Base-by-base conservation (phyloP, 2,888 invertebrate genomes). In the Atrina japonica region DNA sequence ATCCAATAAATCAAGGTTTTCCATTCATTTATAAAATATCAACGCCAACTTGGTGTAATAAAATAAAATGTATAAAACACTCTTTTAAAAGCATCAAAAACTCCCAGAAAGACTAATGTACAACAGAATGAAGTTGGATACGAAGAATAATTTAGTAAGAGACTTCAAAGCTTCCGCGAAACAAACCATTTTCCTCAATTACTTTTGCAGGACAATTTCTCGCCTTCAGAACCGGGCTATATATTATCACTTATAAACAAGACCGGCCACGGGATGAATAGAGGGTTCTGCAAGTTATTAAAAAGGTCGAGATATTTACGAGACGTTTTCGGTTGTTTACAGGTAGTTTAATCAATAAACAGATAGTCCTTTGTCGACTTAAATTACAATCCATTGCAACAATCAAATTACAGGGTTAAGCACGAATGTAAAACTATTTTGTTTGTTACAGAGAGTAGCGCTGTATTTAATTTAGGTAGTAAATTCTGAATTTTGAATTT, bases 171-270 rank as follows among this genome's bases (percentile, higher is more conserved):
- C 52, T 50, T 53, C 52, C 21, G 63, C 35, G 52, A 64, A 50
- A 50, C 35, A 49, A 64, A 41, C 53, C 50, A 64, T 64, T 64
- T 64, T 52, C 52, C 35, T 40, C 50, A 64, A 64, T 64, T 64
- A 64, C 63, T 41, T 64, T 64, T 52, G 41, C 41, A 64, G 52
- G 52, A 64, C 63, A 64, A 64, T 64, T 64, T 64, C 52, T 49
- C 52, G 63, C 52, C 52, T 61, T 50, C 52, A 40, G 41, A 35
- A 41, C 35, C 40, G 52, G 30, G 52, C 35, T 40, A 41, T 64
- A 64, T 64, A 52, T 64, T 64, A 64, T 64, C 63, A 64, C 63
- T 52, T 64, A 64, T 52, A 64, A 64, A 64, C 63, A 64, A 64
- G 63, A 50, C 16, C 63, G 50, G 40, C 41, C 52, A 16, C 40